A percentile compares a stretch with the other conserved stretches of the same genome.
phyloP scores from a whole-genome alignment of 2,888 invertebrate species.

The Nephrotoma flavescens region DNA sequence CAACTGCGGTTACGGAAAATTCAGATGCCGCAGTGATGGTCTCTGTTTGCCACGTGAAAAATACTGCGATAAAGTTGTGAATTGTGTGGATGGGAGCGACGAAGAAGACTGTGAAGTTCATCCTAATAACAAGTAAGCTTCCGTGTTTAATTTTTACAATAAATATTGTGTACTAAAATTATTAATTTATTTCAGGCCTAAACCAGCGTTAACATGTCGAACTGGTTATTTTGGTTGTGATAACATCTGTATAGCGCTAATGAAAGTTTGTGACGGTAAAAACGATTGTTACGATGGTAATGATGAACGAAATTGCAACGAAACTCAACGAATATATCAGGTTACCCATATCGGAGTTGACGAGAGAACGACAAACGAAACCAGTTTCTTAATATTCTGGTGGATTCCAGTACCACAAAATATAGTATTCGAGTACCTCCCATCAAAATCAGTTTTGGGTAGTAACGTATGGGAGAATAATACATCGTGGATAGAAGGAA shows the following conservation, averaged over 20 bases:
- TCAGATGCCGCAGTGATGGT: constrained; percentile 44
- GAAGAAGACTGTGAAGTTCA: constrained; percentile 32
- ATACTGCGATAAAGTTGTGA: constrained; percentile 36
- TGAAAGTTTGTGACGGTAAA: constrained; percentile 48
- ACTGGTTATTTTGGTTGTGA: constrained; percentile 41
- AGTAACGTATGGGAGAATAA: constrained; percentile 42
- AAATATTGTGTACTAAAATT: background rate
- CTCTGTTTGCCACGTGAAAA: constrained; percentile 38
- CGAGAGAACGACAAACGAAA: constrained; percentile 43
- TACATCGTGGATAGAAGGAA: constrained; percentile 44
- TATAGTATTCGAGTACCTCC: constrained; percentile 44
- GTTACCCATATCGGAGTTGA: constrained; percentile 50
- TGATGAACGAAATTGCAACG: constrained; percentile 55
- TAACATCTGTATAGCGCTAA: constrained; percentile 42
- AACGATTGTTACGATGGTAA: constrained; percentile 58
- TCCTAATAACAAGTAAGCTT: constrained; percentile 8
- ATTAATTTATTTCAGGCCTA: background rate
- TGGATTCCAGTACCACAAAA: constrained; percentile 28
- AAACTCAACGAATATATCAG: constrained; percentile 33
- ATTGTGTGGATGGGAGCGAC: constrained; percentile 41
- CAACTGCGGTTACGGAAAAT: constrained; percentile 33
- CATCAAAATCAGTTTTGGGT: constrained; percentile 40
- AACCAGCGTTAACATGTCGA: constrained; percentile 8
- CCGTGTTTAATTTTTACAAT: background rate
- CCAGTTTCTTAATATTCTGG: constrained; percentile 51